Evolutionary conservation across 2,797 vertebrate genomes (phyloP).

Genomic region (Cephalopachus bancanus): DNA sequence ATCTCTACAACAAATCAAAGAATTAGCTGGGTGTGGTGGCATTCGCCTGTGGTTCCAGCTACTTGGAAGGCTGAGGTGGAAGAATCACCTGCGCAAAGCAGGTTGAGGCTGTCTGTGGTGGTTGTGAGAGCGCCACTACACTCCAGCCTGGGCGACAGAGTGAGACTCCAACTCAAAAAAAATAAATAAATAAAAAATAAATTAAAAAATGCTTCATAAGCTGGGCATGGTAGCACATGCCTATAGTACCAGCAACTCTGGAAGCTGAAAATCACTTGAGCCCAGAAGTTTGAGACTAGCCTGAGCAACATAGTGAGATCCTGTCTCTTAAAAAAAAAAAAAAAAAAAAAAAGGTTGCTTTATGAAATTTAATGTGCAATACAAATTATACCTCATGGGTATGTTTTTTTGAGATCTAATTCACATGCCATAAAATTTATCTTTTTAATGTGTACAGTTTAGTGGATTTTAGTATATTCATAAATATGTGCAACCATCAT

Average conservation of each 20-base stretch:
- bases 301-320: background rate
- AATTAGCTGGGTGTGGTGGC: too few relatives aligned
- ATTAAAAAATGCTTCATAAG: background rate
- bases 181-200: too few relatives aligned
- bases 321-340: background rate
- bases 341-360: background rate
- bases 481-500: background rate
- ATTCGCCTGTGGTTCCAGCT: too few relatives aligned
- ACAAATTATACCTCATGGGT: background rate
- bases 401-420: background rate
- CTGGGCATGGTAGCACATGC: background rate
- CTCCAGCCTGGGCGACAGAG: too few relatives aligned
- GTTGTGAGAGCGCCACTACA: too few relatives aligned
- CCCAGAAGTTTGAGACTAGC: background rate
- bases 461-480: background rate
- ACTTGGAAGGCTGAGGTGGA: too few relatives aligned
- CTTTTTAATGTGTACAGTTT: background rate
- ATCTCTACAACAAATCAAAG: too few relatives aligned
- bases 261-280: background rate
- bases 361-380: background rate
- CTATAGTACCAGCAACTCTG: background rate
- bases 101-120: too few relatives aligned
- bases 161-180: too few relatives aligned
- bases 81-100: too few relatives aligned
- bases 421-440: background rate